Conservation (phyloP, 2,797 vertebrate genomes). For the Hydrophis major region DNA sequence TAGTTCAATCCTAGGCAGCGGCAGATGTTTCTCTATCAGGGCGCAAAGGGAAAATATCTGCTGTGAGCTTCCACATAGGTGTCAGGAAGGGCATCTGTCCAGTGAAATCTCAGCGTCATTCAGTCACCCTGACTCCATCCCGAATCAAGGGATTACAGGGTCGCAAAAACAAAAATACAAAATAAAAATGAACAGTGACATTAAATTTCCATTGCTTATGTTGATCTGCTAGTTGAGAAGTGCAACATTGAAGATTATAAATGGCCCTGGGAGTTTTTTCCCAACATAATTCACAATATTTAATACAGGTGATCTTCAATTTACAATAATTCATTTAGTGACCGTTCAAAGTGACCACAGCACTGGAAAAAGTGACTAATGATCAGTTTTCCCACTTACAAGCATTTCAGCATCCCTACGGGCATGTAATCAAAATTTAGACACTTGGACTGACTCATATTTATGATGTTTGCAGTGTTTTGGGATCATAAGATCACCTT, state of each 20-base stretch:
- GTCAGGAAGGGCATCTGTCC: not conserved
- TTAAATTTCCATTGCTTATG: not conserved
- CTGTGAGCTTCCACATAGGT: not conserved
- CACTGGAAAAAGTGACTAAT: no score
- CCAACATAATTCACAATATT: not conserved
- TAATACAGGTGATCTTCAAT: not conserved
- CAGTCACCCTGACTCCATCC: not conserved
- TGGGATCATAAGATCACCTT: no score
- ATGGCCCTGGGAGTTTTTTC: not conserved
- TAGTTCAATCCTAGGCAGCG: not conserved
- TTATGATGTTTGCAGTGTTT: not conserved
- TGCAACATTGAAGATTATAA: not conserved
- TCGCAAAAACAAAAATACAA: no score
- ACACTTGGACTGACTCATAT: not conserved
- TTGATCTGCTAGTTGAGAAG: not conserved
- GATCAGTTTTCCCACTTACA: no score
- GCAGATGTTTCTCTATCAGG: not conserved
- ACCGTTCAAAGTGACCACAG: not conserved
- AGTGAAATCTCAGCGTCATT: not conserved
- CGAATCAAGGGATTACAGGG: not conserved
- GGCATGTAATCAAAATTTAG: not conserved
- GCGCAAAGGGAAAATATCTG: not conserved
- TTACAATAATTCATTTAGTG: not conserved
- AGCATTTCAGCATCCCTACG: not conserved
- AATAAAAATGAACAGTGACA: not conserved